phyloP scores from a whole-genome alignment of 2,113 vertebrate species.

The Leucosticte australis region DNA sequence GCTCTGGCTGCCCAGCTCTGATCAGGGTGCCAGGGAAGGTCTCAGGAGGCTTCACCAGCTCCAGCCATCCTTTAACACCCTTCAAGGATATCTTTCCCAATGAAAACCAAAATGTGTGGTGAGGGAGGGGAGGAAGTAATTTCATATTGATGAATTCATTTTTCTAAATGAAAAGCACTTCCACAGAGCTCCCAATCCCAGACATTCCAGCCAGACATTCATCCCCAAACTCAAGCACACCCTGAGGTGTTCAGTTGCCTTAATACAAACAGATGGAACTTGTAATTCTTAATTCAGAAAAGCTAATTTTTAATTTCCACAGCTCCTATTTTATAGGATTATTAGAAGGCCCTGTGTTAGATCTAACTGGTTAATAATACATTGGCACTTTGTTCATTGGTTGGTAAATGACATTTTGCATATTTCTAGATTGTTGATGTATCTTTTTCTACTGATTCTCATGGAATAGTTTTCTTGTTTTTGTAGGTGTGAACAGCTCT shows the following conservation, averaged over 20 bases:
- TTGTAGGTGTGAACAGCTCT: not conserved
- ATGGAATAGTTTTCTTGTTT: not conserved
- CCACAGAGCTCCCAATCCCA: not conserved
- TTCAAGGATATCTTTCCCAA: not conserved
- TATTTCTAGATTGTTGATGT: not conserved
- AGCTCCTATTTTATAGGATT: not conserved
- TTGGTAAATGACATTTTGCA: not conserved
- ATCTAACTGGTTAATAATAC: not conserved
- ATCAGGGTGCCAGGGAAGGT: fast-evolving
- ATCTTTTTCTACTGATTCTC: not conserved
- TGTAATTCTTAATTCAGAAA: not conserved
- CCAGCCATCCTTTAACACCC: not conserved
- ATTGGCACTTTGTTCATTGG: not conserved
- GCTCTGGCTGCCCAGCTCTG: not conserved
- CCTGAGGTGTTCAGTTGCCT: not conserved
- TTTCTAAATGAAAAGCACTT: not conserved
- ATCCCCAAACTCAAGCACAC: not conserved
- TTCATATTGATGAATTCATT: not conserved
- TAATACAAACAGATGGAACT: not conserved
- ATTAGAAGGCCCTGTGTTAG: not conserved
- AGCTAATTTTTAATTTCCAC: not conserved
- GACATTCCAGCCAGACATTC: not conserved
- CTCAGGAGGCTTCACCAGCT: not conserved
- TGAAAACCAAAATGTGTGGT: not conserved
- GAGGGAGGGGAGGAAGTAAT: fast-evolving